These are phyloP conservation scores for Gymnocheta viridis DNA, from an alignment of 2,888 invertebrate genomes.

Conservation along the genomic window DNA sequence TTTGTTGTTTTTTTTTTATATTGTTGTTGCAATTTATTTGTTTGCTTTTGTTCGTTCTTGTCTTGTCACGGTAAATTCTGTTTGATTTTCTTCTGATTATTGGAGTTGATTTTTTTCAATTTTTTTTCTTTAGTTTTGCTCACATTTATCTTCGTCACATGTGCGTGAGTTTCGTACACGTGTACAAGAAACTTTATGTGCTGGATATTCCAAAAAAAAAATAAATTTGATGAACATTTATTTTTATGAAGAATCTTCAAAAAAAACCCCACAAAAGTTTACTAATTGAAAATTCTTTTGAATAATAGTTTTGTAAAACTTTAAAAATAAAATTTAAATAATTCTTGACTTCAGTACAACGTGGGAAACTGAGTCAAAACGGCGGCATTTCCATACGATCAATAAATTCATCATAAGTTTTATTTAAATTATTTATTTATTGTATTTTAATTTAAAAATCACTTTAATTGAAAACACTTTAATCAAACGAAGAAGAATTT, in stretches of 20 bases:
- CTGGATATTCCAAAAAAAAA: too few relatives aligned
- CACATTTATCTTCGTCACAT: conserved; percentile 45
- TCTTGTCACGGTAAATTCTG: conserved; percentile 48
- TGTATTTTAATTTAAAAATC: too few relatives aligned
- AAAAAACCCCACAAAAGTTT: background rate
- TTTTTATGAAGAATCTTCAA: background rate
- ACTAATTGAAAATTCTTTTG: background rate
- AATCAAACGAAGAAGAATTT: too few relatives aligned
- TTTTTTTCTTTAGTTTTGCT: conserved; percentile 24
- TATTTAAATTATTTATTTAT: too few relatives aligned
- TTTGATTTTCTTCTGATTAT: conserved; percentile 25
- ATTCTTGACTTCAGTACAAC: too few relatives aligned
- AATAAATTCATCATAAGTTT: too few relatives aligned
- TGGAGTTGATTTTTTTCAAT: background rate
- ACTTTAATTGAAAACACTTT: too few relatives aligned
- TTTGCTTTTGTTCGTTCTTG: conserved; percentile 47
- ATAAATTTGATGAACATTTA: background rate
- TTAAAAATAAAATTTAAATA: too few relatives aligned
- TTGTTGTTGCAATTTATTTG: conserved; percentile 32
- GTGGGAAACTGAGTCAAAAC: too few relatives aligned
- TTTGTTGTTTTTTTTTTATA: background rate
- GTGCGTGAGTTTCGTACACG: conserved; percentile 26
- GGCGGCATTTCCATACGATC: too few relatives aligned
- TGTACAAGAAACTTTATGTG: background rate
- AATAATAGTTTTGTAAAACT: background rate